Evolutionary conservation across 1,140 invertebrate genomes (phyloP), one percentile per base, ranked within the genome.

Genomic region (Thaumetopoea pityocampa): DNA sequence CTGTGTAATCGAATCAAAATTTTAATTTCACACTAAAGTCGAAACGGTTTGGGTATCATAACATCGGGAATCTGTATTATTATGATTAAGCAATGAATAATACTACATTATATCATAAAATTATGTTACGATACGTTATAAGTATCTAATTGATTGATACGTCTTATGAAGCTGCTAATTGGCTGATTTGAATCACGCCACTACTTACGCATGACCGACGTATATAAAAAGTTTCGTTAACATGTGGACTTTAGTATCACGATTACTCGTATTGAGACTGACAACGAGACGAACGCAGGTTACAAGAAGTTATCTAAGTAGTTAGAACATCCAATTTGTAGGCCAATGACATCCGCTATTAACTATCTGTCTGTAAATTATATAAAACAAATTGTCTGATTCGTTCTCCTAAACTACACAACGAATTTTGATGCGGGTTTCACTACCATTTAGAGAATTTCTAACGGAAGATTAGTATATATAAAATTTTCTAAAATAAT

Each of bases 141-240:
- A n/a, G n/a, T 73, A 77, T 77, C 72, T 77, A 67, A 71, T 77
- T n/a, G n/a, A n/a, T n/a, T n/a, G n/a, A n/a, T n/a, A n/a, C 61
- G 41, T 38, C 32, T 18, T 47, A 16, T 44, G 50, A 38, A 35
- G 57, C 45, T 41, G n/a, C n/a, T 69, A 64, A 80, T 80, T 80
- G 76, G 76, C 46, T 65, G 53, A 46, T 38, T 61, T 36, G 50
- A 63, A 51, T 80, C 76, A 77, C 76, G 76, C 76, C 76, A 80
- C 64, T 58, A n/a, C n/a, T n/a, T n/a, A n/a, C n/a, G n/a, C n/a
- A 29, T 33, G 43, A 47, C 44, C 67, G 63, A 68, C 64, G 66
- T 68, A 59, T 63, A 48, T 47, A 52, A 57, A 42, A 44, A 53
- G 50, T 56, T 57, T 59, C 46, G 38, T 57, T 49, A 36, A 32